phyloP scores from a whole-genome alignment of 2,888 invertebrate genomes.

The Watsonalla binaria region DNA sequence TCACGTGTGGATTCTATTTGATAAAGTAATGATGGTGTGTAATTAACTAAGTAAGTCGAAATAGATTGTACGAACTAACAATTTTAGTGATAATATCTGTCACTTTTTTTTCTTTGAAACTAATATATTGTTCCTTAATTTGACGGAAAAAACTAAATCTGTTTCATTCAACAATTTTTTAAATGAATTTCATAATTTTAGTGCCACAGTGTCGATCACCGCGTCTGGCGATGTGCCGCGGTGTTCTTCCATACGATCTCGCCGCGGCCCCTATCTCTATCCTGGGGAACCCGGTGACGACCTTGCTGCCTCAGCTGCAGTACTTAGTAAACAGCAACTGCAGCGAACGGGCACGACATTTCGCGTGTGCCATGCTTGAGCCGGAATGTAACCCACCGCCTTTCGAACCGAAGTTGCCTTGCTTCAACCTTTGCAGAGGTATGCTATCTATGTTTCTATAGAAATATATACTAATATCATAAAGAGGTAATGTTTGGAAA shows the following conservation, averaged over 20 bases:
- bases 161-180: conserved; percentile 1
- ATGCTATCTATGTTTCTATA: conserved; percentile 8
- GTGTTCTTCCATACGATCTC: conserved; percentile 82
- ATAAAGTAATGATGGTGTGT: no score
- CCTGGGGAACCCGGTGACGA: conserved; percentile 52
- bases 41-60: no score
- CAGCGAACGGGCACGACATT: conserved; percentile 79
- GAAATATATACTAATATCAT: no score
- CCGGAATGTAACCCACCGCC: conserved; percentile 82
- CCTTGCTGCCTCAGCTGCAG: conserved; percentile 77
- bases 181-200: conserved; percentile 30
- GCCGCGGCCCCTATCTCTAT: conserved; percentile 71
- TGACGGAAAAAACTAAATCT: no score
- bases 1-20: no score
- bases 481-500: not conserved
- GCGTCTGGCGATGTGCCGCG: conserved; percentile 76
- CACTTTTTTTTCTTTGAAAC: no score
- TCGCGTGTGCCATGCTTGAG: conserved; percentile 81
- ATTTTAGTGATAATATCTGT: no score
- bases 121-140: no score
- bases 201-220: conserved; percentile 75
- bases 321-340: conserved; percentile 81
- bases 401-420: conserved; percentile 79
- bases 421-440: conserved; percentile 83
- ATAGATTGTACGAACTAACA: no score